Conservation (phyloP, 1,140 invertebrate species). For the Drosophila leontia region DNA sequence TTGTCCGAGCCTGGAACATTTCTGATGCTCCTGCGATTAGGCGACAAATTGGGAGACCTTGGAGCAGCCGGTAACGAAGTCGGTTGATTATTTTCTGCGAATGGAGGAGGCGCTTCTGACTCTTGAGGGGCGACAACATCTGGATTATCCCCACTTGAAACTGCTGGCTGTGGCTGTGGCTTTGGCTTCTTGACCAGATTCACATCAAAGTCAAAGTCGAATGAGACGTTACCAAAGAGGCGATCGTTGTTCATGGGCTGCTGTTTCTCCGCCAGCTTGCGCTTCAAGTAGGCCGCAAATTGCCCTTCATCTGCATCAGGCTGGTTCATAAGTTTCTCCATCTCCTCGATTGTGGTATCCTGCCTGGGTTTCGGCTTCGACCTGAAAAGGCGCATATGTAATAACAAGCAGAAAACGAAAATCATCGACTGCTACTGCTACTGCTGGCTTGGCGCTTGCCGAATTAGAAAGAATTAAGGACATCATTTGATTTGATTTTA, state of each 20-base stretch:
- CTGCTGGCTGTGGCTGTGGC: background rate
- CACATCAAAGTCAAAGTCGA: slow-evolving; percentile 49
- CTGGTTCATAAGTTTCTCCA: slow-evolving; percentile 44
- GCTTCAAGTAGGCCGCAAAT: slow-evolving; percentile 28
- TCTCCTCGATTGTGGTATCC: slow-evolving; percentile 19
- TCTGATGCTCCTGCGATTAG: slow-evolving; percentile 24
- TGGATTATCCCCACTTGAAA: background rate
- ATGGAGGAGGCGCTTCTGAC: no score
- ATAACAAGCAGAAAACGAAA: background rate
- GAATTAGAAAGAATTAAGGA: background rate
- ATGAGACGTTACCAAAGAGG: slow-evolving; percentile 31
- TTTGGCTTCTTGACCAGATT: slow-evolving; percentile 7
- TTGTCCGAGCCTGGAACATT: slow-evolving; percentile 55
- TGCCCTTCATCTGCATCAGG: slow-evolving; percentile 8
- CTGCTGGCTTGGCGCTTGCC: no score
- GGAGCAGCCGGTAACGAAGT: background rate
- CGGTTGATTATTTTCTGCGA: background rate
- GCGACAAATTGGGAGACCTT: slow-evolving; percentile 1
- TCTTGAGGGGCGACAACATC: background rate
- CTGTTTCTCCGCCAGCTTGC: slow-evolving; percentile 22
- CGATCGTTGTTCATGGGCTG: slow-evolving; percentile 1
- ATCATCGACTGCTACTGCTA: background rate
- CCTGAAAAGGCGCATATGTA: slow-evolving; percentile 2
- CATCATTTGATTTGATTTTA: background rate
- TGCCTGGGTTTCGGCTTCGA: background rate